Conservation (phyloP, 92 coral and sea anemone genomes). For the Zoanthus sociatus region DNA sequence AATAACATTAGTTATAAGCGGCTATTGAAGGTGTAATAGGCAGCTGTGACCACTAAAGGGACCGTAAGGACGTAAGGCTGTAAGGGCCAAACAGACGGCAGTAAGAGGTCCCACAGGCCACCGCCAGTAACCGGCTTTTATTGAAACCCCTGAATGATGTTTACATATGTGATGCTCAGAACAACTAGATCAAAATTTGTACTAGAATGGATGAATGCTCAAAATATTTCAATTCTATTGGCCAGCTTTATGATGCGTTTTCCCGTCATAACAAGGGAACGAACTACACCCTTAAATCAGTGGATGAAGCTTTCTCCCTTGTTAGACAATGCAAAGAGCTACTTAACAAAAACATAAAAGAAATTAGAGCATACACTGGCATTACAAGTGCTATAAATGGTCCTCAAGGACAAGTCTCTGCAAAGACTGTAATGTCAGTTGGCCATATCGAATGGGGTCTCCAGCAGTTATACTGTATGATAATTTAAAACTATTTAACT, state of each 20-base stretch:
- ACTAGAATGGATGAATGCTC: background rate
- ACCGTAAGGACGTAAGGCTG: too few relatives aligned
- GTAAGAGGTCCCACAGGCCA: too few relatives aligned
- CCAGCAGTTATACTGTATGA: too few relatives aligned
- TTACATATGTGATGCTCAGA: too few relatives aligned
- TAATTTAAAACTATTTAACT: too few relatives aligned
- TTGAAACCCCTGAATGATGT: too few relatives aligned
- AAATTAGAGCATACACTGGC: background rate
- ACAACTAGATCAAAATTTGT: too few relatives aligned
- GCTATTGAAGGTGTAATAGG: too few relatives aligned
- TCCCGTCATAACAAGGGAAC: constrained; percentile 38
- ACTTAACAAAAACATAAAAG: background rate
- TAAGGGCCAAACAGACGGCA: too few relatives aligned
- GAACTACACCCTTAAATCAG: constrained; percentile 18
- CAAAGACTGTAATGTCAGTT: background rate
- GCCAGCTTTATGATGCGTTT: constrained; percentile 31
- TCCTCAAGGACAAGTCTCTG: background rate
- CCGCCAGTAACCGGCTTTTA: too few relatives aligned
- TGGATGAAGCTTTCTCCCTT: constrained; percentile 14
- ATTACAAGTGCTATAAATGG: background rate
- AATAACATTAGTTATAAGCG: too few relatives aligned
- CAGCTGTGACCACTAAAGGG: too few relatives aligned
- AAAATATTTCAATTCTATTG: background rate
- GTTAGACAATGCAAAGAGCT: constrained; percentile 15
- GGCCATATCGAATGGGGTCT: background rate